Conservation (phyloP, 2,113 vertebrate genomes). For the Sphaerodactylus townsendi region DNA sequence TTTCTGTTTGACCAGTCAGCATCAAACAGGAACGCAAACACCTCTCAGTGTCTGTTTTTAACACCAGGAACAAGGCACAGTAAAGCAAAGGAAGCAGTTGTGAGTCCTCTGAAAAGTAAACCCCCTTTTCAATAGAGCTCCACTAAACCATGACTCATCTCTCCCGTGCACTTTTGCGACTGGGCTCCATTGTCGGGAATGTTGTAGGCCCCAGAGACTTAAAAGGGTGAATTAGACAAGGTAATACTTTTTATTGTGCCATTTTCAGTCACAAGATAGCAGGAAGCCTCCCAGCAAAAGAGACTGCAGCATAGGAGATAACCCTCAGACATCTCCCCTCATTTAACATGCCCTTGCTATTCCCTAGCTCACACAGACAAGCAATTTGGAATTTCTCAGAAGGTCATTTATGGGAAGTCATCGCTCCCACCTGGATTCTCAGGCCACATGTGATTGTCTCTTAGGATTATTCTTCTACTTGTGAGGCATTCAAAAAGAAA, state of each 20-base stretch:
- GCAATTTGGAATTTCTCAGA: not conserved
- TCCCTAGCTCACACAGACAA: constrained; percentile 36
- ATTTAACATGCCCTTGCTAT: constrained; percentile 30
- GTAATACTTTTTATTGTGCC: not conserved
- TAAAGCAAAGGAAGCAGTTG: not conserved
- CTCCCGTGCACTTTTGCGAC: constrained; percentile 33
- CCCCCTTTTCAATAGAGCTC: not conserved
- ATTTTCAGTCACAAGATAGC: not conserved
- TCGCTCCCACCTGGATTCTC: not conserved
- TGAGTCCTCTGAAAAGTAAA: not conserved
- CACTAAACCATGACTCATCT: constrained; percentile 38
- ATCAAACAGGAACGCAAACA: not conserved
- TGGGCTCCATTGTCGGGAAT: constrained; percentile 40
- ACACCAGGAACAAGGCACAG: not conserved
- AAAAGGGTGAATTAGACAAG: not conserved
- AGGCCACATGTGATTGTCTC: not conserved
- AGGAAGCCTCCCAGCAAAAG: not conserved
- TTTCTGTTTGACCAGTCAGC: not conserved
- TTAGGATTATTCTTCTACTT: not conserved
- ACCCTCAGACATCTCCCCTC: not conserved
- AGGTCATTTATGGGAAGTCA: not conserved
- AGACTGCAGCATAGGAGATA: constrained; percentile 35
- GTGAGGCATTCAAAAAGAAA: not conserved
- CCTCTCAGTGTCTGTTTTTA: not conserved
- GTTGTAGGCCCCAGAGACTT: constrained; percentile 14